A percentile compares a stretch with the other conserved stretches of the same genome.
phyloP scores from a whole-genome alignment of 2,113 vertebrate species.

The Lasiurus borealis region DNA sequence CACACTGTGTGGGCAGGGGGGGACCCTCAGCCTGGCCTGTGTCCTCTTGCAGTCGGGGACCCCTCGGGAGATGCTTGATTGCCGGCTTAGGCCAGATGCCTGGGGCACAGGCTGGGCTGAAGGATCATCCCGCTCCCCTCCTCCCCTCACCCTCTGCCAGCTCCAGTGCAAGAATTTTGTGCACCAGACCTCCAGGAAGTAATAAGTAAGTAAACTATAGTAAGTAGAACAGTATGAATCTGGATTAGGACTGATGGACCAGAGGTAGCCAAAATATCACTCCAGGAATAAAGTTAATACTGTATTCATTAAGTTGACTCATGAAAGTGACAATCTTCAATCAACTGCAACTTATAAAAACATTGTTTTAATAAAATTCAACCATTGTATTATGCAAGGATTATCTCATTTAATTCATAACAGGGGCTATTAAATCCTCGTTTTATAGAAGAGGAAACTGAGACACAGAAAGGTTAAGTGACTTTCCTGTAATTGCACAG shows the following conservation, averaged over 20 bases:
- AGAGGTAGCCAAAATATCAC: not conserved
- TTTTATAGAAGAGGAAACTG: not conserved
- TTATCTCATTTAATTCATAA: not conserved
- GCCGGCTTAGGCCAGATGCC: too few relatives aligned
- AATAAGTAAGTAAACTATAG: not conserved
- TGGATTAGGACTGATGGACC: not conserved
- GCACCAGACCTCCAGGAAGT: not conserved
- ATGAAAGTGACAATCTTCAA: not conserved
- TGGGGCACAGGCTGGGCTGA: too few relatives aligned
- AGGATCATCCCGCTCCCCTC: too few relatives aligned
- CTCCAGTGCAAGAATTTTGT: too few relatives aligned
- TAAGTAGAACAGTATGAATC: not conserved
- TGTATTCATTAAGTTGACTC: not conserved
- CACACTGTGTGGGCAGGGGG: too few relatives aligned
- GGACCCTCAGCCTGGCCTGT: too few relatives aligned
- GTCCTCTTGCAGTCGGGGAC: too few relatives aligned
- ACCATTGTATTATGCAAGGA: not conserved
- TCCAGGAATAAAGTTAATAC: not conserved
- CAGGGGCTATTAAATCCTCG: not conserved
- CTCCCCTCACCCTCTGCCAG: rapidly evolving
- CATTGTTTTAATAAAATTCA: not conserved
- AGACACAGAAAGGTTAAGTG: not conserved
- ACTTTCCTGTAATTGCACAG: not conserved
- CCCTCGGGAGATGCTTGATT: too few relatives aligned
- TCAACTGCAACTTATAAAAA: not conserved